These are phyloP conservation scores for Megaustenia siamemsis DNA, from an alignment of 2,888 invertebrate genomes.

Conservation along the genomic window DNA sequence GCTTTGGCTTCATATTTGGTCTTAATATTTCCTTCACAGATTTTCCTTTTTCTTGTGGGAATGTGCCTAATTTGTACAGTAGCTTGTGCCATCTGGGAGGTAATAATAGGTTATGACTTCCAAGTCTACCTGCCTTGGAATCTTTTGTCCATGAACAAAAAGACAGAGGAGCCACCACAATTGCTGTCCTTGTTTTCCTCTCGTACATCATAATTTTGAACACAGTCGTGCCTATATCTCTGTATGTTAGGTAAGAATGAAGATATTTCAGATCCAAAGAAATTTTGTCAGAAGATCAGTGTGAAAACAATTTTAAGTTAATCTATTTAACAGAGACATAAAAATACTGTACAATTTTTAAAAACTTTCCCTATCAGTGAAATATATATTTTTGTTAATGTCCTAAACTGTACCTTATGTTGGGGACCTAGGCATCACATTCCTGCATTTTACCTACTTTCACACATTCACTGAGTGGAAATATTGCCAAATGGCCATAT, in stretches of 20 bases:
- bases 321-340: no score
- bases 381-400: no score
- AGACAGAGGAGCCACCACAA: slow-evolving; percentile 84
- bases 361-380: no score
- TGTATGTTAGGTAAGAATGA: slow-evolving; percentile 92
- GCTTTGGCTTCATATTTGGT: neutral
- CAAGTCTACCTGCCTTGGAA: slow-evolving; percentile 92
- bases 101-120: slow-evolving; percentile 85
- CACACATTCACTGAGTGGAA: no score
- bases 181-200: slow-evolving; percentile 97
- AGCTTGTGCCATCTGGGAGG: slow-evolving; percentile 99
- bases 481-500: no score
- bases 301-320: no score
- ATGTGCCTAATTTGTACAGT: slow-evolving; percentile 99
- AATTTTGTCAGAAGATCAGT: no score
- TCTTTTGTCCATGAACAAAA: slow-evolving; percentile 87
- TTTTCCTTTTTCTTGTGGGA: slow-evolving; percentile 97
- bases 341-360: no score
- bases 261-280: no score
- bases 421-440: no score
- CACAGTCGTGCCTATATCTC: slow-evolving; percentile 99
- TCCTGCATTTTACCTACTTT: no score
- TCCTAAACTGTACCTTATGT: no score
- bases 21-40: slow-evolving; percentile 84
- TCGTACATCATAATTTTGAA: slow-evolving; percentile 99